Base-by-base conservation (phyloP, 2,888 invertebrate genomes). In the Idaea straminata region DNA sequence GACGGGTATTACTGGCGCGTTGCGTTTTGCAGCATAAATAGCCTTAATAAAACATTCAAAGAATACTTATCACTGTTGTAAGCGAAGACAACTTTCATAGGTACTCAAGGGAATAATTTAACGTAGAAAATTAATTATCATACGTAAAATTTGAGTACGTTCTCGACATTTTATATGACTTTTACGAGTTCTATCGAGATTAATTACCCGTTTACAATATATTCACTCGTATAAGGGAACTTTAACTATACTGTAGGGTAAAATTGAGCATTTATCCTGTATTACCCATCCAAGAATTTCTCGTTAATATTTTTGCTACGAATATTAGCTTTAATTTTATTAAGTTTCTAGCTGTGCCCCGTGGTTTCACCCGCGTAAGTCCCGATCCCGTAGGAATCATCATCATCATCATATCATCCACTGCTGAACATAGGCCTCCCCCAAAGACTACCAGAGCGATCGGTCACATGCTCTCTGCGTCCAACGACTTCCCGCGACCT, bases 171-270 rank as follows among this genome's bases (percentile, higher is more conserved):
- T 75, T 75, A 76, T 74, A 76, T 72, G 72, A 71, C 66, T 74
- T 77, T 74, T 81, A 82, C 77, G 77, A 79, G 76, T 76, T 76
- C 74, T 74, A 74, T 76, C 76, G 78, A 79, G 76, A 77, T 82
- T 81, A 82, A 83, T 82, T 77, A 79, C 73, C 80, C 78, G 79
- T 80, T 78, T 83, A 80, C 77, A 76, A 82, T 81, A 81, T 78
- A 78, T 74, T 75, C 78, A 74, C 68, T 47, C 6, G 47, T 13
- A 47, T 47, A 47, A 4, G 47, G 47, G 47, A 47, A 10, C 47
- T 47, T 25, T 47, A 47, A 47, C 64, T 67, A 63, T 65, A 67
- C 65, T 10, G 61, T 61, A 69, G 38, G 63, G 67, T 61, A 63
- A 47, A 47, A 47, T 47, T 13, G 47, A 47, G 10, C 13, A 47